Evolutionary conservation across 1,140 invertebrate species (phyloP).

Genomic region (Lithobius niger): DNA sequence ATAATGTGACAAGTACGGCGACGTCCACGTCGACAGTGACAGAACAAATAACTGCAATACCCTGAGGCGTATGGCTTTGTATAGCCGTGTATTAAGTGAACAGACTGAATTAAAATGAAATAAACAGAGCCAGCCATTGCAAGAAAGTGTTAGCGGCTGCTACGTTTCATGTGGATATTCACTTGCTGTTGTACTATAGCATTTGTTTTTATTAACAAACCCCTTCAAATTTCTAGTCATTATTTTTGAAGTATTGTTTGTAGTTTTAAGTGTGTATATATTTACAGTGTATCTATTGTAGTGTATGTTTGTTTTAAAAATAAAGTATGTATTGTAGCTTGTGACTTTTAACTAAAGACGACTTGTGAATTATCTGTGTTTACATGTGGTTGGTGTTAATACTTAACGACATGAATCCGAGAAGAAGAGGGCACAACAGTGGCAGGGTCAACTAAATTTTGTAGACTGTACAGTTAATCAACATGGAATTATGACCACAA

Average conservation of each 20-base stretch:
- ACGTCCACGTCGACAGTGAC: background rate
- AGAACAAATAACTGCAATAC: background rate
- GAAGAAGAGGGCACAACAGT: too few relatives aligned
- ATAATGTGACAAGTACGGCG: background rate
- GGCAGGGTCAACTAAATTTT: too few relatives aligned
- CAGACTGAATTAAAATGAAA: background rate
- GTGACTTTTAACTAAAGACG: too few relatives aligned
- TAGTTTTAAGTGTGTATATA: background rate
- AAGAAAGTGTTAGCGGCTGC: background rate
- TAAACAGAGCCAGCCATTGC: background rate
- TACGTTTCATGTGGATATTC: background rate
- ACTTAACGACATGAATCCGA: too few relatives aligned
- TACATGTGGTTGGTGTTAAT: too few relatives aligned
- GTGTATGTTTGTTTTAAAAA: background rate
- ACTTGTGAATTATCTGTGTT: too few relatives aligned
- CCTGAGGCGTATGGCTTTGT: background rate
- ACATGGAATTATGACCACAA: too few relatives aligned
- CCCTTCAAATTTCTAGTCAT: background rate
- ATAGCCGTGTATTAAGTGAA: background rate
- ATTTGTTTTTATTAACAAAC: background rate
- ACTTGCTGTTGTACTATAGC: slow-evolving; percentile 2
- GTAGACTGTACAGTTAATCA: too few relatives aligned
- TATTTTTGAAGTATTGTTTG: background rate
- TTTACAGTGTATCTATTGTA: background rate
- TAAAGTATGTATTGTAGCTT: background rate